A percentile compares a stretch with the other conserved stretches of the same genome.
phyloP scores from a whole-genome alignment of 2,888 invertebrate genomes.

The Drosophila gaucha region DNA sequence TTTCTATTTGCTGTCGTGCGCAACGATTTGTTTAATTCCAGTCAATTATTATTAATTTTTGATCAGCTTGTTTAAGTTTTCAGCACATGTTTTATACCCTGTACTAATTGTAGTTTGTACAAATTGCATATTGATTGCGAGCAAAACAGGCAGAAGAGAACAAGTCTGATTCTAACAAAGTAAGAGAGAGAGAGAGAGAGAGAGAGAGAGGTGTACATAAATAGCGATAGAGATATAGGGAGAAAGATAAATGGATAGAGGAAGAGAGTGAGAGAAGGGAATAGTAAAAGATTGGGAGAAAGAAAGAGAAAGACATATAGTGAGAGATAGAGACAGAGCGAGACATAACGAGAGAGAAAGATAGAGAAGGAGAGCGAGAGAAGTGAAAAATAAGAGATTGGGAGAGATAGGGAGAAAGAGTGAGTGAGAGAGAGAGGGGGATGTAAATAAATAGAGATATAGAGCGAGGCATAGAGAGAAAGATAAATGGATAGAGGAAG shows the following conservation, averaged over 20 bases:
- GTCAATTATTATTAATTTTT: constrained; percentile 22
- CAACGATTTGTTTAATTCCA: constrained; percentile 16
- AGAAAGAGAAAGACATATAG: background rate
- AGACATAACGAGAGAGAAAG: background rate
- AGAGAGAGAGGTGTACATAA: background rate
- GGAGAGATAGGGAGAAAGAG: background rate
- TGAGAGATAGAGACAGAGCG: background rate
- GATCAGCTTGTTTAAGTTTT: background rate
- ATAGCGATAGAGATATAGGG: background rate
- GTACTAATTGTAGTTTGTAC: background rate
- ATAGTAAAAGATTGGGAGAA: background rate
- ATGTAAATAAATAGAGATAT: background rate
- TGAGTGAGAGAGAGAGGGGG: background rate
- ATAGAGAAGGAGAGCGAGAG: background rate
- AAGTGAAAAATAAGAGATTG: background rate
- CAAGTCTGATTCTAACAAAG: too few species aligned
- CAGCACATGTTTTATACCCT: constrained; percentile 3
- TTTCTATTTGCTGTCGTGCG: too few species aligned
- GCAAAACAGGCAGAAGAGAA: too few species aligned
- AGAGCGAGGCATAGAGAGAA: background rate
- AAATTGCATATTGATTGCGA: background rate
- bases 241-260: background rate
- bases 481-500: background rate
- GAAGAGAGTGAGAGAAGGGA: too few species aligned
- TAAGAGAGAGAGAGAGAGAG: background rate